Percentiles rank a stretch among this genome's conserved stretches.
These are phyloP conservation scores for Actenoides lindsayi DNA, from an alignment of 2,113 vertebrate species.

Conservation along the genomic window DNA sequence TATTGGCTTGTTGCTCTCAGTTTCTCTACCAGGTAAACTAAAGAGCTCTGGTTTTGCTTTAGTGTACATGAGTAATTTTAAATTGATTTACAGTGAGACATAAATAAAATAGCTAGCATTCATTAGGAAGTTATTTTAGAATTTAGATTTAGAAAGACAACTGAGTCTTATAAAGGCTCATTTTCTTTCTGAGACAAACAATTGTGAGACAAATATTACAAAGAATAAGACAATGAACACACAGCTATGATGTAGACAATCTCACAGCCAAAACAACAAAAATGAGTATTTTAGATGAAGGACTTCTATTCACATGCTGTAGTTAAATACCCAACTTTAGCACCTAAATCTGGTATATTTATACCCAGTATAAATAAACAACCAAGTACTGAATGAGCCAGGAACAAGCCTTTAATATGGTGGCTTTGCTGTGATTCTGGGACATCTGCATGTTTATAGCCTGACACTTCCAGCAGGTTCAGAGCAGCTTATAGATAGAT, in stretches of 20 bases:
- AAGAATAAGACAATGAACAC: accelerated
- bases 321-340: accelerated
- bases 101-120: background rate
- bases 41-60: background rate
- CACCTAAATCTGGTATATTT: background rate
- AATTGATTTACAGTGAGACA: background rate
- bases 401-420: accelerated
- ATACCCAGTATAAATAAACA: background rate
- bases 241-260: too few relatives aligned
- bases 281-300: background rate
- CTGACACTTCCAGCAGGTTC: background rate
- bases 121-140: background rate
- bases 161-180: accelerated
- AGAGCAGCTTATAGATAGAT: accelerated
- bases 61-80: background rate
- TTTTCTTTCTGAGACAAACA: background rate
- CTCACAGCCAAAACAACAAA: background rate
- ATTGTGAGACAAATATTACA: background rate
- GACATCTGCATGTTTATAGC: too few relatives aligned
- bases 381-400: accelerated
- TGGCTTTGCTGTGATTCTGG: background rate
- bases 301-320: accelerated
- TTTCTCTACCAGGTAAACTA: background rate
- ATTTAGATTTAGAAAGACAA: background rate
- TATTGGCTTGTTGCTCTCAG: background rate